Conservation (phyloP, 2,113 vertebrate genomes). For the Ictalurus punctatus region DNA sequence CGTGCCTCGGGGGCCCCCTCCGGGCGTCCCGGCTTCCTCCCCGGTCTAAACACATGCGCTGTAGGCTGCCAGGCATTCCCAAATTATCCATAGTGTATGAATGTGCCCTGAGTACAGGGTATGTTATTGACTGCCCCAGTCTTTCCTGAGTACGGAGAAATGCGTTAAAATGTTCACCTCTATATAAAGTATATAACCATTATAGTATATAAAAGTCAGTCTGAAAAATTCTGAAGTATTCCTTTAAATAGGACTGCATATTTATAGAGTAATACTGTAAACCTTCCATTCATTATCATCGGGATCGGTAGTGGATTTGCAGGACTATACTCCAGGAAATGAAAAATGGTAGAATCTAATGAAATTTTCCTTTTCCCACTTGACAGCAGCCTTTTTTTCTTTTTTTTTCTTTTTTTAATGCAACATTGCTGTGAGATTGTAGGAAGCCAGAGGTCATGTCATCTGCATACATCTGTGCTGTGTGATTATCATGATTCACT, state of each 20-base stretch:
- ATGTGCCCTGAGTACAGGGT: too few species aligned
- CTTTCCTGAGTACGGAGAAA: not conserved
- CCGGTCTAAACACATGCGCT: too few species aligned
- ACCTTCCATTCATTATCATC: not conserved
- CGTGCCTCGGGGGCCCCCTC: too few species aligned
- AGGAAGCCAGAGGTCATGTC: not conserved
- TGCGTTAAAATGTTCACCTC: not conserved
- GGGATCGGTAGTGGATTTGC: not conserved
- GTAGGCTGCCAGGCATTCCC: too few species aligned
- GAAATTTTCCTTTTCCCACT: not conserved
- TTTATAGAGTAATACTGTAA: not conserved
- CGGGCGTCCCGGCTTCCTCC: too few species aligned
- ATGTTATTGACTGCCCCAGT: not conserved
- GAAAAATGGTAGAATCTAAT: not conserved
- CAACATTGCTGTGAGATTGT: not conserved
- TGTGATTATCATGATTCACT: not conserved
- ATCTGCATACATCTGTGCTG: slow-evolving; percentile 21
- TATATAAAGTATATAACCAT: not conserved
- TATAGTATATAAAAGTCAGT: not conserved
- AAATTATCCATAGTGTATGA: too few species aligned
- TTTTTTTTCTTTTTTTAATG: too few species aligned
- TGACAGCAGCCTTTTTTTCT: not conserved
- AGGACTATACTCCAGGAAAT: not conserved
- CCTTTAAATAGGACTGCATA: not conserved
- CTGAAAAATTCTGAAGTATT: not conserved